Evolutionary conservation across 2,888 invertebrate genomes (phyloP), one percentile per base, ranked within the genome.

Genomic region (Pollenia angustigena): DNA sequence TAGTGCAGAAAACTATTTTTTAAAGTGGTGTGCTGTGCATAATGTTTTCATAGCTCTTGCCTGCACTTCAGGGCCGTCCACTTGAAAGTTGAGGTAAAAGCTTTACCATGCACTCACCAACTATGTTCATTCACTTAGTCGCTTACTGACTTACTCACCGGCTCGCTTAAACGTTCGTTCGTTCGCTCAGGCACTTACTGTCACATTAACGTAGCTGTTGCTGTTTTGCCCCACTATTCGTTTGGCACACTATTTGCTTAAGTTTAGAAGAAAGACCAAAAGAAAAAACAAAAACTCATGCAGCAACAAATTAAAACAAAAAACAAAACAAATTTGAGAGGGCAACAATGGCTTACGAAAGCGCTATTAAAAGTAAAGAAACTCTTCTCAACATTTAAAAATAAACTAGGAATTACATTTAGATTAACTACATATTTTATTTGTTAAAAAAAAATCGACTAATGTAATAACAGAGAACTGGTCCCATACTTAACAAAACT

Each of bases 1-100:
- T 75, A 75, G 68, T 68, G 68, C 66, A 69, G 32, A 32, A 32
- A 86, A 83, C 81, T 75, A 81, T 50, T 64, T 62, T 32, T 14
- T 44, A 14, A 69, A 48, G 23, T 58, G 16, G 10, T 42, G 12
- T 54, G 32, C 58, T 71, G 71, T 68, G n/a, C 48, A 60, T 74
- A 84, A 84, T 84, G 58, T 81, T 87, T 84, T 74, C 74, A 78
- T 64, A 87, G 78, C 84, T 84, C 74, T 84, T 87, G 84, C 84
- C 81, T 54, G 68, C 84, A 87, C 87, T 87, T 87, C 87, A 87
- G 87, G 87, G 87, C 87, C 87, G 87, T 87, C 89, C 85, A 89
- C 89, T 89, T 88, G 88, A 89, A 89, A 88, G 89, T 89, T 88
- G 89, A 89, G 89, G 88, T 87, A 89, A 89, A 88, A 89, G 89